Evolutionary conservation across 2,113 vertebrate genomes (phyloP), one percentile per base, ranked within the genome.

Genomic region (Oreocharis arfaki): DNA sequence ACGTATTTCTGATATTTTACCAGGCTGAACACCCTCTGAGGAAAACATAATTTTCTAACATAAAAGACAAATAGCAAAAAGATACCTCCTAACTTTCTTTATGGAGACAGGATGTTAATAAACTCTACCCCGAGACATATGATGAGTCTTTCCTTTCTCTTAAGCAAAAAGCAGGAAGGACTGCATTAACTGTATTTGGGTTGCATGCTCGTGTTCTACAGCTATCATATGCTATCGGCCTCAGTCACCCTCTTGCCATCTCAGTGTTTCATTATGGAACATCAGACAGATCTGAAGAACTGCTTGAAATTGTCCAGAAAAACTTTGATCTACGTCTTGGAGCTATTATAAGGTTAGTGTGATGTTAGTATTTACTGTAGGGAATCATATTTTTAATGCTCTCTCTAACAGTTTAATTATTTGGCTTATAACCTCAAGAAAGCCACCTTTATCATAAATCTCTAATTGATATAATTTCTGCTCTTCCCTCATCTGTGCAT

Each of bases 241-340:
- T 99, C 87, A 98, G 98, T 87, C 98, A 98, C 64, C 98, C 98
- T 80, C 97, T 99, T 73, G 98, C 98, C 11, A 98, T 99, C 96
- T 98, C 98, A 10, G 98, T 98, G 92, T 99, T 99, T 95, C 98
- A 98, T 92, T 99, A 98, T 2, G 98, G 98, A 92, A 98, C 98
- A 5, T 98, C 98, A 44, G 83, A 98, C 84, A 98, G 98, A 97
- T 98, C 97, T 56, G 95, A 97, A 79, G 98, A 99, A 85, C 97
- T 99, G 86, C 97, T 99, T 75, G 98, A 98, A 41, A 98, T 99
- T 44, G 98, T 99, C 49, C 98, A 97, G 96, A 98, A 98, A 96
- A 99, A 98, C 96, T 99, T 99, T 97, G 98, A 99, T 86, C 98
- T 99, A 46, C 96, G 97, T 32, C 98, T 98, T 61, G 98, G 98